Evolutionary conservation across 1,140 invertebrate species (phyloP).

Genomic region (Plodia interpunctella): DNA sequence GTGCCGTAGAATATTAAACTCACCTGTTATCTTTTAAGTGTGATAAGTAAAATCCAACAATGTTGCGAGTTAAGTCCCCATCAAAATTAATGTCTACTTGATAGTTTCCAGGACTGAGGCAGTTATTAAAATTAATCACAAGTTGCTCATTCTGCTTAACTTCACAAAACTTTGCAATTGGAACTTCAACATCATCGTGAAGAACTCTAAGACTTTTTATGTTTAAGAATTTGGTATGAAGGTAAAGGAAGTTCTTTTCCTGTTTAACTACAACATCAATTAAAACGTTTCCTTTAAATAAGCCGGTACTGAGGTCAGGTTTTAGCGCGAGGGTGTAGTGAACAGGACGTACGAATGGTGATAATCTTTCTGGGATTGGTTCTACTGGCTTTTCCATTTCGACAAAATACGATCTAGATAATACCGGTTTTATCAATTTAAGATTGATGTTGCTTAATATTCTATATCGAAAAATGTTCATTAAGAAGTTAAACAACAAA

Average conservation of each 20-base stretch:
- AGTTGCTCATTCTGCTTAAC: constrained; percentile 51
- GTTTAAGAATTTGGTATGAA: constrained; percentile 83
- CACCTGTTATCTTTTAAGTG: constrained; percentile 52
- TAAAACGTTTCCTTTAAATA: constrained; percentile 84
- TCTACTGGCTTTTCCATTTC: constrained; percentile 2
- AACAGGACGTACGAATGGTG: constrained; percentile 81
- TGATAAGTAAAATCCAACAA: constrained; percentile 75
- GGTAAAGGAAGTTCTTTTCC: constrained; percentile 79
- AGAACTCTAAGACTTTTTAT: constrained; percentile 64
- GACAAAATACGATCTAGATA: background rate
- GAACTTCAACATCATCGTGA: constrained; percentile 37
- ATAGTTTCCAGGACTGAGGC: constrained; percentile 44
- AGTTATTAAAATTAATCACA: constrained; percentile 44
- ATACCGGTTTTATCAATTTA: background rate
- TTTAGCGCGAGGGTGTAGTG: constrained; percentile 87
- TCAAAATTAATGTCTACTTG: constrained; percentile 62
- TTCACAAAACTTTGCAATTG: constrained; percentile 44
- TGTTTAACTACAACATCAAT: constrained; percentile 82
- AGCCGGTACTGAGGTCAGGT: constrained; percentile 83
- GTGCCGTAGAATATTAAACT: constrained; percentile 13
- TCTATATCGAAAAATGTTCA: background rate
- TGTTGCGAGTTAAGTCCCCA: constrained; percentile 73
- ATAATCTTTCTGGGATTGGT: constrained; percentile 69
- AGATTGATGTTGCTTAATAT: background rate
- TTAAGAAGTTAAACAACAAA: background rate